phyloP scores from a whole-genome alignment of 1,140 invertebrate species.

The Pogonognathellus flavescens region DNA sequence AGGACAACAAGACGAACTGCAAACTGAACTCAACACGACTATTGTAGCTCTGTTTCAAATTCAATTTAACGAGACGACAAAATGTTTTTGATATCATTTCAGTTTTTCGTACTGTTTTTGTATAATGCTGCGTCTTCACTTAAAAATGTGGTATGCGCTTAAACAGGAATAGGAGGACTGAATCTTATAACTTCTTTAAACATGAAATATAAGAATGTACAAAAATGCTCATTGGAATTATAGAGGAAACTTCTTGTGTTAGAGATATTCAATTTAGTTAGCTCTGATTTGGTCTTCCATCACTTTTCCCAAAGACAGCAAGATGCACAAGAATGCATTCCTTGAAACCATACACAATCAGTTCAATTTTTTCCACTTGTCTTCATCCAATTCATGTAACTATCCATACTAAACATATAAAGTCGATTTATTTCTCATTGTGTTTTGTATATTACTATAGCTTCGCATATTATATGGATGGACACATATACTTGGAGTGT shows the following conservation, averaged over 20 bases:
- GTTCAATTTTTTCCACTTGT: conserved; percentile 54
- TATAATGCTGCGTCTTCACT: too few species aligned
- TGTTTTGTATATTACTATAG: too few species aligned
- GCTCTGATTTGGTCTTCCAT: conserved; percentile 32
- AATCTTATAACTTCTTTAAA: background rate
- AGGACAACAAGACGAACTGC: conserved; percentile 33
- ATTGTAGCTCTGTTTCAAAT: conserved; percentile 41
- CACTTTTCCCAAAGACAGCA: conserved; percentile 27
- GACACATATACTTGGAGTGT: too few species aligned
- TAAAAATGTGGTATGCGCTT: too few species aligned
- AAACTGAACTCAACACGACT: conserved; percentile 41
- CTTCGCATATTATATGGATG: too few species aligned
- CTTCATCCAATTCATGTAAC: conserved; percentile 31
- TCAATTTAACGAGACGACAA: conserved; percentile 39
- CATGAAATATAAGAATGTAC: background rate
- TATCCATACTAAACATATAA: background rate
- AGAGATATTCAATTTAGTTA: conserved; percentile 11
- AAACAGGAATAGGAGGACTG: background rate
- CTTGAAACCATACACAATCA: conserved; percentile 52
- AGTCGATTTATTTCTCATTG: background rate
- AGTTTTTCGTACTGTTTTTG: background rate
- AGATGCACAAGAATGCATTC: conserved; percentile 23
- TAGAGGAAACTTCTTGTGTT: background rate
- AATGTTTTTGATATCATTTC: conserved; percentile 43
- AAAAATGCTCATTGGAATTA: background rate